Evolutionary conservation across 1,140 invertebrate genomes (phyloP).

Genomic region (Whitmania pigra): DNA sequence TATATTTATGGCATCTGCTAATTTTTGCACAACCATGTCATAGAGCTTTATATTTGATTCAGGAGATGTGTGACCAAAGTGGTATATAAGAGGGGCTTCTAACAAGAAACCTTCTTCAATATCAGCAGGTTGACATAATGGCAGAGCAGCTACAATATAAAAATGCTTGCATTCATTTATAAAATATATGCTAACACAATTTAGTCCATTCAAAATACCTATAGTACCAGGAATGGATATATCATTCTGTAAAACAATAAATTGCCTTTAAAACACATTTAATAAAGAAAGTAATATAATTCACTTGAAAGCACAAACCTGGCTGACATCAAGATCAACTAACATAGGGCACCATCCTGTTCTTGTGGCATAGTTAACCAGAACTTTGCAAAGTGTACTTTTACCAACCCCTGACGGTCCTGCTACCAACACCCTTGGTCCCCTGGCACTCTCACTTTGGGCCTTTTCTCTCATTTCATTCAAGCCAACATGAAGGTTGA

Average conservation of each 20-base stretch:
- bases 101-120: constrained; percentile 68
- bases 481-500: constrained; percentile 85
- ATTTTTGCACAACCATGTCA: constrained; percentile 59
- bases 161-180: constrained; percentile 17
- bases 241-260: constrained; percentile 40
- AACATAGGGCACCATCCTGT: constrained; percentile 67
- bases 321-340: constrained; percentile 91
- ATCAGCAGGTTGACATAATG: constrained; percentile 77
- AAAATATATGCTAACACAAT: background rate
- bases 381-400: constrained; percentile 64
- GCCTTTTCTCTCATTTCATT: constrained; percentile 69
- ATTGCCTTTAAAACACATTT: background rate
- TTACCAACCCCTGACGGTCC: constrained; percentile 94
- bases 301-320: constrained; percentile 49
- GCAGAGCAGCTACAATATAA: constrained; percentile 54
- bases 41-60: constrained; percentile 68
- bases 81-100: constrained; percentile 75
- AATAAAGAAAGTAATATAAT: background rate
- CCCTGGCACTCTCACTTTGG: constrained; percentile 54
- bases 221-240: constrained; percentile 84
- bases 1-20: constrained; percentile 74
- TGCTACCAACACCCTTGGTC: constrained; percentile 61
- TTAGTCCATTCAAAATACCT: constrained; percentile 44
- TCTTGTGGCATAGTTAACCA: constrained; percentile 59
- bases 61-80: constrained; percentile 77